Evolutionary conservation across 2,797 vertebrate species (phyloP), one percentile per base, ranked within the genome.

Genomic region (Siniperca scherzeri): DNA sequence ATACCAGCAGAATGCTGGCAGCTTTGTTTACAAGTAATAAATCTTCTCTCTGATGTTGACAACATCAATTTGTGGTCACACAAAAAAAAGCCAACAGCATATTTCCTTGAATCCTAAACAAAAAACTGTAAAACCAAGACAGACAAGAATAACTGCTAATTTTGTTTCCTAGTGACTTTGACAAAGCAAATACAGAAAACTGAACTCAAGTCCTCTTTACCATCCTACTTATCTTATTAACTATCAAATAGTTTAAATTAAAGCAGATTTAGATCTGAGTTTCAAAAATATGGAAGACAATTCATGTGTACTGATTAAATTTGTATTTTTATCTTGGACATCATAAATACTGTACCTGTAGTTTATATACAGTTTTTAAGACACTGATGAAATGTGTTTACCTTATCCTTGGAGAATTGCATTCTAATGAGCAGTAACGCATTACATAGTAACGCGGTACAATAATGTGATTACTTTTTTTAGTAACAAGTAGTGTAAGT

Each of bases 1-100:
- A 57, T 59, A 40, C 22, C 40, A 48, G 14, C 55, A 79, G 48
- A 68, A 77, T 55, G 33, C 36, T 70, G 5, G 19, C 27, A 59
- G 57, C 50, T 70, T 25, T 67, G 60, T 70, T 87, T 33, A 70
- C 0, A 70, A 61, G 16, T 17, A 46, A 36, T 42, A 75, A 42
- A 48, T 76, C 16, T 3, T 64, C n/a, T 27, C 64, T 76, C 56
- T 38, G 60, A 76, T 60, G 52, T 46, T 73, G 27, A 66, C 21
- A 13, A 80, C 55, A 56, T 60, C n/a, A 36, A 62, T 62, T 78
- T 81, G 61, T 9, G 66, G 81, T 83, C 33, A 30, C 16, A 38
- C 2, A 42, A 17, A 60, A 44, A 57, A 38, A 60, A 62, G 36
- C 53, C 25, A 44, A 38, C 33, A 27, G 55, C 38, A 13, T 78